Percentiles rank a stretch among this genome's conserved stretches.
Conservation (phyloP, 1,140 invertebrate species). For the Ladona fulva region DNA sequence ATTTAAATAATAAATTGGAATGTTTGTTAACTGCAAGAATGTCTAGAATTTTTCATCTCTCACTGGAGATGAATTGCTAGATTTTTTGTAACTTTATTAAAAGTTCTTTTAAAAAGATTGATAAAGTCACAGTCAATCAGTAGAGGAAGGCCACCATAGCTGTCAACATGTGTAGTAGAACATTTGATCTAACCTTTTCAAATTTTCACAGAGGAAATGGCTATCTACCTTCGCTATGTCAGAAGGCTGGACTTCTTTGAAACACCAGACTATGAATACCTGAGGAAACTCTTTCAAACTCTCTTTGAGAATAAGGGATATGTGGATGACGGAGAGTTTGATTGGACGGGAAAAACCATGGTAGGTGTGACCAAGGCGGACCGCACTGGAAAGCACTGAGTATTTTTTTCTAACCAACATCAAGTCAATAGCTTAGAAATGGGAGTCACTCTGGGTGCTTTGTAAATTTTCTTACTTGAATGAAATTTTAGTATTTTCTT, state of each 20-base stretch:
- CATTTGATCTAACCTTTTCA: slow-evolving; percentile 15
- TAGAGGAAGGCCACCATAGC: too few relatives aligned
- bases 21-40: too few relatives aligned
- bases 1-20: too few relatives aligned
- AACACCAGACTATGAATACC: slow-evolving; percentile 98
- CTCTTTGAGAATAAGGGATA: slow-evolving; percentile 89
- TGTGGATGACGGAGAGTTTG: slow-evolving; percentile 92
- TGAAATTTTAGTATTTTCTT: not conserved
- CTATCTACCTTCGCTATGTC: slow-evolving; percentile 95
- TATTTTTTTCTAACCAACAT: too few relatives aligned
- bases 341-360: slow-evolving; percentile 96
- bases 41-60: too few relatives aligned
- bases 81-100: too few relatives aligned
- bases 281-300: slow-evolving; percentile 89
- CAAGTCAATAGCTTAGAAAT: not conserved
- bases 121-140: too few relatives aligned
- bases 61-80: too few relatives aligned
- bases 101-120: too few relatives aligned
- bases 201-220: slow-evolving; percentile 68
- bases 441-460: not conserved
- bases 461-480: not conserved
- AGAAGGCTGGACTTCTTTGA: slow-evolving; percentile 98
- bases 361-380: slow-evolving; percentile 27
- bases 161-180: slow-evolving; percentile 2
- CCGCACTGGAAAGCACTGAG: too few relatives aligned